Evolutionary conservation across 2,888 invertebrate genomes (phyloP), one percentile per base, ranked within the genome.

Genomic region (Liodrosophila aerea): DNA sequence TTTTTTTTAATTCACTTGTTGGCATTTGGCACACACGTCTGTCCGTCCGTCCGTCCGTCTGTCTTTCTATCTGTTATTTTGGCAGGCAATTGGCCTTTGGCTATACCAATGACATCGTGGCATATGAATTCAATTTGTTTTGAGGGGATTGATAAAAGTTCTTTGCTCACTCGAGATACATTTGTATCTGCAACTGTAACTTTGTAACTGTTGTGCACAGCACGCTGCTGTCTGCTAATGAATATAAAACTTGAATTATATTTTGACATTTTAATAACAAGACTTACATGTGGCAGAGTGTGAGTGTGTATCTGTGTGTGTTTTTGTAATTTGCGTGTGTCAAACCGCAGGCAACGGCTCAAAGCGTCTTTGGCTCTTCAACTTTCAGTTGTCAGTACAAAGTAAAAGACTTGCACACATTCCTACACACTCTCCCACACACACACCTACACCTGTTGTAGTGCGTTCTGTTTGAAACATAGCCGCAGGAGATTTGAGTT

Each of bases 1-100:
- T 66, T 77, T 77, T 64, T 63, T 74, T 81, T n/a, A n/a, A n/a
- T 67, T 59, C 46, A 45, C 43, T 61, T 61, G 40, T 59, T 51
- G 34, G 30, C 49, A 61, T 61, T 59, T 57, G 41, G n/a, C 53
- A 16, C 9, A 27, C 15, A n/a, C 13, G 22, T 36, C 18, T 50
- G 40, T 31, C 12, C 7, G 22, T 40, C 31, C 31, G 31, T 50
- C 36, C 12, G 18, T 22, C 5, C 22, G 22, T 22, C 22, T 22
- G 3, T 22, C 22, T 22, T 2, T 22, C 5, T 22, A 5, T 22
- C 22, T 22, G n/a, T 15, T 16, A 8, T 12, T 39, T 37, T 47
- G 47, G 9, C 36, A 40, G 51, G 8, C 53, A 51, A 18, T 52
- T 68, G 64, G 18, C 51, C 44, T 12, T 36, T 9, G 29, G 37